phyloP scores from a whole-genome alignment of 2,888 invertebrate genomes.

The Bhutanitis thaidina region DNA sequence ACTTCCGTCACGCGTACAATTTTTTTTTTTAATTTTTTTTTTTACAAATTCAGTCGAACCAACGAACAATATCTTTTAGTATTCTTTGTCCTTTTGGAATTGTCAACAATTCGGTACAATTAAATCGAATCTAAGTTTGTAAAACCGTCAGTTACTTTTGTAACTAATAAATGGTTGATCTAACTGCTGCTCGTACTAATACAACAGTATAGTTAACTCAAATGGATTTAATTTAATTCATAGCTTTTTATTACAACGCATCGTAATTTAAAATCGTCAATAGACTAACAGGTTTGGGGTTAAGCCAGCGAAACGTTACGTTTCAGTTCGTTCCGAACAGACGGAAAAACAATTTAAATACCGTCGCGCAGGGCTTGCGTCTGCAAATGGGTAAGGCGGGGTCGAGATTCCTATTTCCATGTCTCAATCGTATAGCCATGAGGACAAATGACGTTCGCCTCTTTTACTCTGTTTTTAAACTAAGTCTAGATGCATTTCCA shows the following conservation, averaged over 20 bases:
- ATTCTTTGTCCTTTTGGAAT: too few species aligned
- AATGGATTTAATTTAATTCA: neutral
- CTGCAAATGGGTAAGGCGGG: neutral
- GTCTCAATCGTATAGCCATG: neutral
- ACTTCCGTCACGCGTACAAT: too few species aligned
- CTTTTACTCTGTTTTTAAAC: neutral
- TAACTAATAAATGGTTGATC: too few species aligned
- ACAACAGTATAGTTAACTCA: too few species aligned
- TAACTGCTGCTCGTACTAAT: too few species aligned
- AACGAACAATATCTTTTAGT: too few species aligned
- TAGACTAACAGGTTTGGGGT: slow-evolving; percentile 12
- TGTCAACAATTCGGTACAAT: too few species aligned
- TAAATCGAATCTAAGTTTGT: too few species aligned
- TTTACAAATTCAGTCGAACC: too few species aligned
- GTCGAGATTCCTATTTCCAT: neutral
- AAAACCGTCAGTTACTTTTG: too few species aligned
- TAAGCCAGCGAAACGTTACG: slow-evolving; percentile 5
- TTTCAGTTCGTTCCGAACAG: neutral
- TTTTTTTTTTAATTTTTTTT: too few species aligned
- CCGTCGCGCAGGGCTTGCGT: neutral
- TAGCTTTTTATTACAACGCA: neutral
- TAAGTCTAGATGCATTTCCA: neutral
- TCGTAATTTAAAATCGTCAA: slow-evolving; percentile 14
- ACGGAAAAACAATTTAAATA: slow-evolving; percentile 7
- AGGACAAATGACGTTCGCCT: neutral